Evolutionary conservation across 64 coral and sea anemone species (phyloP), one percentile per base, ranked within the genome.

Genomic region (Montipora foliosa): DNA sequence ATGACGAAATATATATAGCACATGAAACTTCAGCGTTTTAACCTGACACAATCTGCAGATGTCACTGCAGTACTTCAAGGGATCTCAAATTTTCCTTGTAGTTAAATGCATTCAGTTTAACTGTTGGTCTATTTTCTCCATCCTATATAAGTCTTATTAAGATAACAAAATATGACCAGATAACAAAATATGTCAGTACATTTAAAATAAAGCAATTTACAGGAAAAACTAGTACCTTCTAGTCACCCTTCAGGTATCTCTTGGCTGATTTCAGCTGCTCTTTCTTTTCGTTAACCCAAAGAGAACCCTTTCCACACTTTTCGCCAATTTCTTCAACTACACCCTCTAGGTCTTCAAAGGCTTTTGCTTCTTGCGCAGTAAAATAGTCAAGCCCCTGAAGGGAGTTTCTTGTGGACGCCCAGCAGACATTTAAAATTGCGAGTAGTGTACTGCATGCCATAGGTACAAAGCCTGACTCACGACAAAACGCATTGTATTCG

Each of bases 261-360:
- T 87, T 87, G 44, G 83, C 83, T 67, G 44, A 11, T 49, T 87
- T 87, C 25, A 87, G 83, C 83, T 87, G 66, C 8, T 86, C 29
- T 57, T 5, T 17, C 52, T n/a, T 17, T 83, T 11, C 11, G 4
- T 59, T 83, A 60, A 60, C 50, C 37, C 80, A 51, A 57, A 8
- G 17, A 19, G 21, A 64, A 57, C 7, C 80, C 80, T 60, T 83
- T 45, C 46, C 37, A 59, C 20, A 86, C 53, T 57, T 57, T 57
- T 57, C 3, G 53, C 53, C 53, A 57, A 57, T 57, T 57, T 57
- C 53, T 57, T 57, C 3, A 57, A 57, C 53, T 57, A 57, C 53
- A 57, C 53, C 53, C 53, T 57, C 53, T 57, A 57, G 59, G 13
- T 64, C 62, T 47, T 86, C 82, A 66, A 86, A 86, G 14, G 82